phyloP scores from a whole-genome alignment of 2,888 invertebrate genomes.

The Diarsia brunnea region DNA sequence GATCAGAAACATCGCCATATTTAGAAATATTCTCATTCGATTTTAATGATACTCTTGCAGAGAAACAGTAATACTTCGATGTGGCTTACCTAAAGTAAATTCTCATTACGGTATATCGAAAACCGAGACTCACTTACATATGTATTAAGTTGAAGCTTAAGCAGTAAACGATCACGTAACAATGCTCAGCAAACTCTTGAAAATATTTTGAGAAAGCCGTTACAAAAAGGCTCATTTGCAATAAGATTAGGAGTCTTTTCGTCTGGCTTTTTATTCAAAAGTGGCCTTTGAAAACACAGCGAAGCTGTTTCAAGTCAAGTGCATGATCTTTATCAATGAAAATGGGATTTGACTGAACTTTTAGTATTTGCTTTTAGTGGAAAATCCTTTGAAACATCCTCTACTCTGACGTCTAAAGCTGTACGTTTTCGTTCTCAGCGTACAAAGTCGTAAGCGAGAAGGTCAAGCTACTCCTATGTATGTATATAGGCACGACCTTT shows the following conservation, averaged over 20 bases:
- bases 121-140: constrained; percentile 15
- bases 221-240: constrained; percentile 26
- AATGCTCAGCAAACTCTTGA: constrained; percentile 13
- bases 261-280: constrained; percentile 5
- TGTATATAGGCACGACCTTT: constrained; percentile 28
- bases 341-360: not conserved
- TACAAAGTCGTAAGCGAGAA: not conserved
- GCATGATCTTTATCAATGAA: not conserved
- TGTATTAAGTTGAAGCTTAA: constrained; percentile 11
- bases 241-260: not conserved
- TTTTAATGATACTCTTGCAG: not conserved
- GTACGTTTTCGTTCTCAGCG: not conserved
- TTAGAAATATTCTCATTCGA: not conserved
- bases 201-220: not conserved
- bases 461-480: constrained; percentile 11
- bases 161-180: constrained; percentile 10
- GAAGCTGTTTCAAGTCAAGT: not conserved
- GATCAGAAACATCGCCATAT: not conserved
- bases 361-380: not conserved
- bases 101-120: not conserved
- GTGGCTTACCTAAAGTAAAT: not conserved
- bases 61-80: not conserved
- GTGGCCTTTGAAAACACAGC: not conserved
- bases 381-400: not conserved
- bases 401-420: not conserved